Evolutionary conservation across 2,888 invertebrate species (phyloP).

Genomic region (Hetaerina titia): DNA sequence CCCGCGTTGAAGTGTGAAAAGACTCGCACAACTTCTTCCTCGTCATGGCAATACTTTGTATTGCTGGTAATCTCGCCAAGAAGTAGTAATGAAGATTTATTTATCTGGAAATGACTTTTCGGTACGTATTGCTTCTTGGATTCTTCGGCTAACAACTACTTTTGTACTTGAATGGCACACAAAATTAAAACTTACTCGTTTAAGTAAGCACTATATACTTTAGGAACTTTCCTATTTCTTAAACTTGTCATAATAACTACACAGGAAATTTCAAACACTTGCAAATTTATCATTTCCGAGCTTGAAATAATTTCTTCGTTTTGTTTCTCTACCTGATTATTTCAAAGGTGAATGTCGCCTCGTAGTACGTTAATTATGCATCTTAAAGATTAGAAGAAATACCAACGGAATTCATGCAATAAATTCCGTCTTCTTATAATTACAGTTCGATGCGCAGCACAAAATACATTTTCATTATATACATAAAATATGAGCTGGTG

Average conservation of each 20-base stretch:
- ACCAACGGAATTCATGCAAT: neutral
- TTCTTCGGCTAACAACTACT: neutral
- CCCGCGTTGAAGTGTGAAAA: constrained; percentile 17
- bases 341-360: neutral
- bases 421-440: neutral
- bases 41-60: constrained; percentile 43
- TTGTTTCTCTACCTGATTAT: neutral
- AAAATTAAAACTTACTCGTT: neutral
- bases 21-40: neutral
- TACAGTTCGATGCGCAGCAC: neutral
- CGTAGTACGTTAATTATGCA: neutral
- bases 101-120: neutral
- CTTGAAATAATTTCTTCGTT: neutral
- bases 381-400: neutral
- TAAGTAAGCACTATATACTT: neutral
- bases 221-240: constrained; percentile 55
- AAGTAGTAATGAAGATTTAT: neutral
- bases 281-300: neutral
- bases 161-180: constrained; percentile 52
- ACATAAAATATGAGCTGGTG: neutral
- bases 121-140: neutral
- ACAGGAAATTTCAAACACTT: neutral
- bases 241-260: neutral
- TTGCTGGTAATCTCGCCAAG: constrained; percentile 35
- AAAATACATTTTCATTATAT: neutral